Evolutionary conservation across 1,140 invertebrate species (phyloP).

Genomic region (Zaprionus capensis): DNA sequence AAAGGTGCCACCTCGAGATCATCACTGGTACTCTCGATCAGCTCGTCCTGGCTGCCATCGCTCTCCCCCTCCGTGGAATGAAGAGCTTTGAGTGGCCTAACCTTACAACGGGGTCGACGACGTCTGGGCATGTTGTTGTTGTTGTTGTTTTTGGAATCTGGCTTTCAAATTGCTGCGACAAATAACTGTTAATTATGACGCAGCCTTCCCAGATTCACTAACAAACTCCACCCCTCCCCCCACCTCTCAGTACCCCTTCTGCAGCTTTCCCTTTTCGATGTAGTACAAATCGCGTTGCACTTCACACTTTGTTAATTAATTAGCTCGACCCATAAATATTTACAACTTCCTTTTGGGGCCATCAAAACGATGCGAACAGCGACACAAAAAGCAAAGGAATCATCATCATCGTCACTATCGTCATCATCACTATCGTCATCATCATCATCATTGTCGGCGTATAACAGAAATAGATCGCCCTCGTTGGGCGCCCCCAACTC

Average conservation of each 20-base stretch:
- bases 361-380: slow-evolving; percentile 59
- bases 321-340: slow-evolving; percentile 73
- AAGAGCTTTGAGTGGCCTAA: slow-evolving; percentile 31
- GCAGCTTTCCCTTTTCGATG: neutral
- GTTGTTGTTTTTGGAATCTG: slow-evolving; percentile 23
- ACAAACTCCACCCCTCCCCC: neutral
- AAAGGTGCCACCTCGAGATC: slow-evolving; percentile 1
- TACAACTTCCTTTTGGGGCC: slow-evolving; percentile 72
- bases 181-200: slow-evolving; percentile 36
- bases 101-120: slow-evolving; percentile 60
- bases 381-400: slow-evolving; percentile 9
- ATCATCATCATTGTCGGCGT: neutral
- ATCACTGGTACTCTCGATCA: slow-evolving; percentile 30
- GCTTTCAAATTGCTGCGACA: slow-evolving; percentile 36
- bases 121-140: slow-evolving; percentile 60
- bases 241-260: too few species aligned
- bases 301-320: slow-evolving; percentile 79
- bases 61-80: slow-evolving; percentile 22
- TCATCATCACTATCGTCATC: neutral
- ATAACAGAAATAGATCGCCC: neutral
- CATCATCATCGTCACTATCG: neutral
- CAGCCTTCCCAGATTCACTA: slow-evolving; percentile 21
- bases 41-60: slow-evolving; percentile 14
- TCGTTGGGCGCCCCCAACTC: neutral
- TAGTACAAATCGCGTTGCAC: slow-evolving; percentile 51